Base-by-base conservation (phyloP, 2,797 vertebrate genomes). In the Moxostoma hubbsi region DNA sequence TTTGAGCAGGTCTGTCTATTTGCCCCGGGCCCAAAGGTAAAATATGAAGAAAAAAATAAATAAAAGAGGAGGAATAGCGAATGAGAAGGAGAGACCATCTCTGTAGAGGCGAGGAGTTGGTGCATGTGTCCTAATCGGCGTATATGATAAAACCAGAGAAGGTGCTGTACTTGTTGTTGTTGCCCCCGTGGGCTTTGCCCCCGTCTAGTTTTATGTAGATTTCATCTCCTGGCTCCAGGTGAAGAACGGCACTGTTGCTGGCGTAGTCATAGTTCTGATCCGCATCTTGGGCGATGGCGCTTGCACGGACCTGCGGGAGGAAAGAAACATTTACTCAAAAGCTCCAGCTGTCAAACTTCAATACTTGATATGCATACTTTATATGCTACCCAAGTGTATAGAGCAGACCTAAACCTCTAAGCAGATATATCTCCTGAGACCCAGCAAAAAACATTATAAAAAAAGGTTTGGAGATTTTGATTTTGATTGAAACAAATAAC, bases 141-240 rank as follows among this genome's bases (percentile, higher is more conserved):
- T 98, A 98, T 93, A 99, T 95, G 93, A 98, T 98, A 94, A 99
- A 99, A 90, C 97, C 97, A 89, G 97, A 98, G 93, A 98, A 99
- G 81, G 97, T 99, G 96, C 97, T 99, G 91, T 99, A 99, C 93
- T 99, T 99, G 94, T 98, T 98, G 94, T 98, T 98, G 93, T 98
- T 98, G 45, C 97, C 97, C 80, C 97, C 97, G 0, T 98, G 97
- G 79, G 97, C 96, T 93, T 99, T 99, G 81, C 97, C 97, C 18
- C 97, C 97, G 15, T 98, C 97, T 88, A 99, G 92, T 89, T 99
- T 99, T 88, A 99, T 96, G 89, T 98, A 98, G 89, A 99, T 92
- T 90, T 99, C 97, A 0, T 98, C 97, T 71, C 97, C 97, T 0
- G 97, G 97, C 88, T 98, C 97, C 91, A 99, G 79, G 64, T 99